phyloP scores from a whole-genome alignment of 2,888 invertebrate species.

The Endomychus coccineus region DNA sequence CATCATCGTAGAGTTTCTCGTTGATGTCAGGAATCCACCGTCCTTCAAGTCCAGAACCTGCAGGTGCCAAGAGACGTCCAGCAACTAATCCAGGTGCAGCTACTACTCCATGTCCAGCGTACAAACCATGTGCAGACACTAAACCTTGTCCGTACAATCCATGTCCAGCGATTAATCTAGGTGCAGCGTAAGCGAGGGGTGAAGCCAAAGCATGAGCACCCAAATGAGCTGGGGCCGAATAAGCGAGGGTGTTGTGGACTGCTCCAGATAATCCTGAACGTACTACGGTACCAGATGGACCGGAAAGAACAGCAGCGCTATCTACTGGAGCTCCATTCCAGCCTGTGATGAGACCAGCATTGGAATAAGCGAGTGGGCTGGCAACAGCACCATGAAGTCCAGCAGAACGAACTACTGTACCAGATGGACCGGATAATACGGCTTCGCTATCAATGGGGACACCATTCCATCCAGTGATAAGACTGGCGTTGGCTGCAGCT shows the following conservation, averaged over 20 bases:
- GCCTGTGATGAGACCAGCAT: too few species aligned
- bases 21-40: constrained; percentile 32
- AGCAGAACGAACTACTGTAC: constrained; percentile 1
- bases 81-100: too few species aligned
- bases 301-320: constrained; percentile 7
- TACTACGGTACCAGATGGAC: constrained; percentile 9
- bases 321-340: too few species aligned
- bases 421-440: constrained; percentile 1
- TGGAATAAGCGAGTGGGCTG: too few species aligned
- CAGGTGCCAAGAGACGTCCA: constrained; percentile 13
- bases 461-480: constrained; percentile 6
- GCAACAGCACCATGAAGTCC: too few species aligned
- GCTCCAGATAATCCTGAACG: constrained; percentile 7
- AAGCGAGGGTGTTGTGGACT: too few species aligned
- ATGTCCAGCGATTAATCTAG: constrained; percentile 5
- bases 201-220: constrained; percentile 5
- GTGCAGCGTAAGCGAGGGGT: not conserved
- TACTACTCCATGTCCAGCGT: too few species aligned
- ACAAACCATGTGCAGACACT: too few species aligned
- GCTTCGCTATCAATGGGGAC: too few species aligned
- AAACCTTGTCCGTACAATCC: too few species aligned
- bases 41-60: constrained; percentile 22
- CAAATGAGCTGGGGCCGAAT: constrained; percentile 4
- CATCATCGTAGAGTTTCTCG: constrained; percentile 33
- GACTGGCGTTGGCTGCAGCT: constrained; percentile 13